These are phyloP conservation scores for Eupithecia tripunctaria DNA, from an alignment of 2,888 invertebrate genomes.

Conservation along the genomic window DNA sequence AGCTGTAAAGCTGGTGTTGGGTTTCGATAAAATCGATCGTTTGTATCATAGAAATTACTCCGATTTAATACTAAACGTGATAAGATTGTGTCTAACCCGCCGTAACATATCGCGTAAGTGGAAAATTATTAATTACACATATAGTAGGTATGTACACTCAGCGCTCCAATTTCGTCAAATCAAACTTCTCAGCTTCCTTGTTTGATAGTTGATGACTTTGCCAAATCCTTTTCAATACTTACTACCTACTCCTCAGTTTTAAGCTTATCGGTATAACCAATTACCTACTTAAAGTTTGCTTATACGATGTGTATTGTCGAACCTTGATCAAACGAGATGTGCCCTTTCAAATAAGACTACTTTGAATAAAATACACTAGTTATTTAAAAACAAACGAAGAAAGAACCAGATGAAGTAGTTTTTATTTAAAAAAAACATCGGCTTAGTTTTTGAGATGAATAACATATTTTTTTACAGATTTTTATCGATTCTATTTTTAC, in stretches of 20 bases:
- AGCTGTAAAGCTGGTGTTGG: neutral
- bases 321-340: no score
- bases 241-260: no score
- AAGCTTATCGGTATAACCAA: neutral
- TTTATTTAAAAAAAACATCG: no score
- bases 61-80: neutral
- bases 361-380: no score
- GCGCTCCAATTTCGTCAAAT: neutral
- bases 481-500: no score
- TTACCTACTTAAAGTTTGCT: neutral
- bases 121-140: slow-evolving; percentile 7
- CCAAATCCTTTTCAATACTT: neutral
- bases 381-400: no score
- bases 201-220: neutral
- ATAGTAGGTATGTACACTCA: neutral
- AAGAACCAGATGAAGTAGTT: no score
- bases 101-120: neutral
- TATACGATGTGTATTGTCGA: no score
- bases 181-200: neutral
- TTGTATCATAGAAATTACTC: slow-evolving; percentile 1
- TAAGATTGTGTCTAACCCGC: slow-evolving; percentile 3
- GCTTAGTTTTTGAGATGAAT: no score
- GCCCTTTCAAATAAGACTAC: no score
- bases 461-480: no score
- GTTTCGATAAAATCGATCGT: slow-evolving; percentile 1